Percentiles rank a stretch among this genome's conserved stretches.
phyloP scores from a whole-genome alignment of 2,888 invertebrate species.

The Dusona sp. region DNA sequence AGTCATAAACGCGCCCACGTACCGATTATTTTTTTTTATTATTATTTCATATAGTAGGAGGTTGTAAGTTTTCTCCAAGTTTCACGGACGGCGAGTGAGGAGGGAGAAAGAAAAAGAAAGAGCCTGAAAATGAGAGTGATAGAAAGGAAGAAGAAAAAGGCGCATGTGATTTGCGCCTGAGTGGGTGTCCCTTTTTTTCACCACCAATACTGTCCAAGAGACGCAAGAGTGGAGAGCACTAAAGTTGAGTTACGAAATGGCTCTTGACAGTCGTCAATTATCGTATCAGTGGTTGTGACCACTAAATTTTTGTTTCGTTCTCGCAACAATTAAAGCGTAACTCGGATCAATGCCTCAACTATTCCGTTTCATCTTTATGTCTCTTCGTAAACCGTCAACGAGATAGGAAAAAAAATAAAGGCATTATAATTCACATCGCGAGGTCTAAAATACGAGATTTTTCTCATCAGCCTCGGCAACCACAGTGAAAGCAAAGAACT shows the following conservation, averaged over 20 bases:
- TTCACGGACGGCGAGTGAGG: constrained; percentile 24
- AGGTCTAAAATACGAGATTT: not conserved
- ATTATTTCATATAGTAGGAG: constrained; percentile 17
- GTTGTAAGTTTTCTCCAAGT: constrained; percentile 20
- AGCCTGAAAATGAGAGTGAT: constrained; percentile 61
- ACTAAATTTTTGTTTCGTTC: constrained; percentile 15
- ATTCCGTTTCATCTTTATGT: not conserved
- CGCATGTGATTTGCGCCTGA: constrained; percentile 34
- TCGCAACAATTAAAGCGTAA: constrained; percentile 12
- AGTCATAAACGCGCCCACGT: constrained; percentile 33
- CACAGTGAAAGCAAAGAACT: constrained; percentile 42
- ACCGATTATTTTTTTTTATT: constrained; percentile 17
- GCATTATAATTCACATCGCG: not conserved
- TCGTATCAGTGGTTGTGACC: constrained; percentile 58
- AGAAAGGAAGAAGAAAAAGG: constrained; percentile 41
- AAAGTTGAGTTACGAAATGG: constrained; percentile 66
- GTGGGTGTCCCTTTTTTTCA: constrained; percentile 48
- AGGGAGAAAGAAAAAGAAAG: constrained; percentile 26
- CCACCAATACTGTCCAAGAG: constrained; percentile 41
- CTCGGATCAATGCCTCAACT: not conserved
- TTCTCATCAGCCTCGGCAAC: constrained; percentile 9
- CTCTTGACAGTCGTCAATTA: constrained; percentile 67
- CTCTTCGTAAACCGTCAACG: not conserved
- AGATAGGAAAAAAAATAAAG: not conserved
- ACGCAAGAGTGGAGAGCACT: constrained; percentile 56